Percentiles rank a stretch among this genome's conserved stretches.
Conservation (phyloP, 2,888 invertebrate species). For the Rhagophthalmus giganteus region DNA sequence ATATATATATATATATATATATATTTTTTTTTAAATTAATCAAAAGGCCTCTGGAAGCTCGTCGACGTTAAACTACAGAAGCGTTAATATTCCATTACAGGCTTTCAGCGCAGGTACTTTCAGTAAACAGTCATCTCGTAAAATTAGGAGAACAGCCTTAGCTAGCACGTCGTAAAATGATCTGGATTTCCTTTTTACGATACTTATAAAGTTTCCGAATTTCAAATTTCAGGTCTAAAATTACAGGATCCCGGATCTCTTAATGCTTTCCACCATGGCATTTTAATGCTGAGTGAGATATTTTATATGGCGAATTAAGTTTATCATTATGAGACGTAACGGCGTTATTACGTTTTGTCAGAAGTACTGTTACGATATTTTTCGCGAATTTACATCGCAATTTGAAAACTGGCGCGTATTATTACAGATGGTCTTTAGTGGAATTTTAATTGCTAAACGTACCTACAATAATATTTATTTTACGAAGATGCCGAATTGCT, state of each 20-base stretch:
- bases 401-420: too few species aligned
- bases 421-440: not conserved
- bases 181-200: constrained; percentile 31
- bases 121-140: constrained; percentile 28
- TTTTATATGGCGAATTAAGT: constrained; percentile 27
- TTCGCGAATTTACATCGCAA: not conserved
- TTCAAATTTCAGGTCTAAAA: constrained; percentile 29
- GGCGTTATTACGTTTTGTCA: constrained; percentile 8
- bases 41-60: constrained; percentile 11
- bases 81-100: constrained; percentile 30
- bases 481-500: too few species aligned
- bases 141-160: constrained; percentile 30
- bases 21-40: constrained; percentile 18
- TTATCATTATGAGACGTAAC: constrained; percentile 17
- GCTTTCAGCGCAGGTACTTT: constrained; percentile 29
- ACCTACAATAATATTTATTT: too few species aligned
- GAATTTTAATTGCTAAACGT: not conserved
- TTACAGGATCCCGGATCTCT: constrained; percentile 27
- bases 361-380: not conserved
- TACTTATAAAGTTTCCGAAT: constrained; percentile 31
- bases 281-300: constrained; percentile 26
- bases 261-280: constrained; percentile 20
- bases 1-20: too few species aligned
- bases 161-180: constrained; percentile 31
- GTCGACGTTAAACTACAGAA: constrained; percentile 21